These are phyloP conservation scores for Atta cephalotes DNA, from an alignment of 1,140 invertebrate species.

Conservation along the genomic window DNA sequence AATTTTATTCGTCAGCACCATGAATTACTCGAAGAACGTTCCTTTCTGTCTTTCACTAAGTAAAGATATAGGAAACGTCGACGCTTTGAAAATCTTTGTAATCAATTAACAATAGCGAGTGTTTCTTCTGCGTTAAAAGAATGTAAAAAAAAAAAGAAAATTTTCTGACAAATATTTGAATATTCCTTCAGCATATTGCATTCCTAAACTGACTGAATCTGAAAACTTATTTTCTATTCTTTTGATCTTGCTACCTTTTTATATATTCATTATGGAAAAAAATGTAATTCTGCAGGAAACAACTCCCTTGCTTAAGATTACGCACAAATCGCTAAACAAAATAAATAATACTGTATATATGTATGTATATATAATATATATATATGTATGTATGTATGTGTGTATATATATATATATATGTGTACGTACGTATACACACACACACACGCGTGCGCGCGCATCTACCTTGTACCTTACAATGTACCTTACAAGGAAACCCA, in stretches of 20 bases:
- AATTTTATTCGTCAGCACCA: constrained; percentile 30
- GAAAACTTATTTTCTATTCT: background rate
- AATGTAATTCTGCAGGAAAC: constrained; percentile 26
- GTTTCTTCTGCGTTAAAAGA: background rate
- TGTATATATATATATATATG: too few relatives aligned
- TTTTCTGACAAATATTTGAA: constrained; percentile 23
- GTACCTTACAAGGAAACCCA: background rate
- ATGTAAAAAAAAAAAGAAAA: constrained; percentile 1
- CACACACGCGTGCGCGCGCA: too few relatives aligned
- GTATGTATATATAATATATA: background rate
- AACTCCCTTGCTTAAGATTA: constrained; percentile 17
- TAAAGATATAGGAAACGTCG: constrained; percentile 10
- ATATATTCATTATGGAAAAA: constrained; percentile 14
- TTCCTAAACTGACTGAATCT: background rate
- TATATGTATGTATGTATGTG: too few relatives aligned
- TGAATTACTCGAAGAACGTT: constrained; percentile 10
- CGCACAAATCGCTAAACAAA: constrained; percentile 10
- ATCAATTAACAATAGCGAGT: background rate
- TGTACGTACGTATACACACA: too few relatives aligned
- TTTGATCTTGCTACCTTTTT: constrained; percentile 10
- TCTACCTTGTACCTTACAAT: constrained; percentile 27
- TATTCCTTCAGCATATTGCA: background rate
- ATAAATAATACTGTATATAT: constrained; percentile 66
- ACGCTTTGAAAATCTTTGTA: background rate
- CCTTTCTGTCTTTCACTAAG: background rate